phyloP scores from a whole-genome alignment of 2,797 vertebrate species.

The Periophthalmus magnuspinnatus region DNA sequence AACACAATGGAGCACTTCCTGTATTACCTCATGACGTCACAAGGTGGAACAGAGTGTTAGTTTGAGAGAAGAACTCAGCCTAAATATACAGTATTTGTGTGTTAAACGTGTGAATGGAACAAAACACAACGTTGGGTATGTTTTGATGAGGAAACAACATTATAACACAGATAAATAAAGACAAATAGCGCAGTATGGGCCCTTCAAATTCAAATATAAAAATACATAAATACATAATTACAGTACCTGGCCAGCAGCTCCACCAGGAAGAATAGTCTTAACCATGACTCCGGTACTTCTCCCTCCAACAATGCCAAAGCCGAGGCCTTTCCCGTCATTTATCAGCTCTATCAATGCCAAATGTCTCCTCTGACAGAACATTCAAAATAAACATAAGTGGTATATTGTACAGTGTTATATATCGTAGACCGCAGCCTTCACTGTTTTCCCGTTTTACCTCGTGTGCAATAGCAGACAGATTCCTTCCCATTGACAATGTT shows the following conservation, averaged over 20 bases:
- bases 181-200: no score
- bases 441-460: constrained; percentile 58
- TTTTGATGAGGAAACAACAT: no score
- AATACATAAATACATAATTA: no score
- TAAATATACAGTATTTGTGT: no score
- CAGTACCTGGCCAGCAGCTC: constrained; percentile 87
- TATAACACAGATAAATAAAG: no score
- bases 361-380: constrained; percentile 76
- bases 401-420: constrained; percentile 1
- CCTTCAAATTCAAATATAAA: neutral
- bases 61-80: no score
- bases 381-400: neutral
- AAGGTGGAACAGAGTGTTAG: no score
- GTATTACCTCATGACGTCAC: no score
- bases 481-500: constrained; percentile 73
- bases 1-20: no score
- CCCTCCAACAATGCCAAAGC: constrained; percentile 95
- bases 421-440: neutral
- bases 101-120: no score
- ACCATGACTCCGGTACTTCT: constrained; percentile 90
- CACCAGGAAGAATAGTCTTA: constrained; percentile 92
- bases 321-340: constrained; percentile 92
- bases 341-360: constrained; percentile 89
- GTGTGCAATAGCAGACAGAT: constrained; percentile 69
- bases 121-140: no score